These are phyloP conservation scores for Augochlorella aurata DNA, from an alignment of 2,888 invertebrate species.

Conservation along the genomic window DNA sequence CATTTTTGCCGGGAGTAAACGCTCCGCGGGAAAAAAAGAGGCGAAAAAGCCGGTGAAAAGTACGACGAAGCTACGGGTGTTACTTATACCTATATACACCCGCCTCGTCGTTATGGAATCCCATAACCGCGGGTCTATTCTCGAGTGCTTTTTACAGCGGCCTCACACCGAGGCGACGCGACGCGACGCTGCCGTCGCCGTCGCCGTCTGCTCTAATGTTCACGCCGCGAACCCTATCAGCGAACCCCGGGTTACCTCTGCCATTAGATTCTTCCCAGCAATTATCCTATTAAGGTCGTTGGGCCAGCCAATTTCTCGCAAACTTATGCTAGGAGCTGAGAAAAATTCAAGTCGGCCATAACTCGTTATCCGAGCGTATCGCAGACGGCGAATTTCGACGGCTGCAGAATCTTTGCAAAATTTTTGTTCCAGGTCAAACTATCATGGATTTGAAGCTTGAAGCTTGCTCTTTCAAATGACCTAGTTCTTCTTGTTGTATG, in stretches of 20 bases:
- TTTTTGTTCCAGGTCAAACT: no score
- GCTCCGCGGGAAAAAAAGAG: neutral
- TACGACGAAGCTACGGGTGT: slow-evolving; percentile 25
- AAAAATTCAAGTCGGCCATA: neutral
- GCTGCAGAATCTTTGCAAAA: no score
- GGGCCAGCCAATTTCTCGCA: slow-evolving; percentile 6
- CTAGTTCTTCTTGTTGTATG: no score
- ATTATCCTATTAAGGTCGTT: slow-evolving; percentile 41
- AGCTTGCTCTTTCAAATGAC: no score
- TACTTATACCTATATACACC: slow-evolving; percentile 45
- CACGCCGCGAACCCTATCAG: slow-evolving; percentile 59
- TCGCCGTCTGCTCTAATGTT: slow-evolving; percentile 66
- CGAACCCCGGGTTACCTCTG: slow-evolving; percentile 60
- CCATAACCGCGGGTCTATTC: slow-evolving; percentile 60
- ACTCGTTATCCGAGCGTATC: no score
- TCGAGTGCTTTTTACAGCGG: slow-evolving; percentile 64
- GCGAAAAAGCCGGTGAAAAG: slow-evolving; percentile 32
- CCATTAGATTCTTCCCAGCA: slow-evolving; percentile 39
- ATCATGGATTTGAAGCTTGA: no score
- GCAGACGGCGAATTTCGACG: no score
- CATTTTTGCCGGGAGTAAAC: slow-evolving; percentile 54
- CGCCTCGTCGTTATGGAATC: slow-evolving; percentile 54
- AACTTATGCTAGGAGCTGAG: neutral
- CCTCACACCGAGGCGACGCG: slow-evolving; percentile 41
- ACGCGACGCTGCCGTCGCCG: slow-evolving; percentile 46